Evolutionary conservation across 1,140 invertebrate genomes (phyloP).

Genomic region (Neodiprion virginianus): DNA sequence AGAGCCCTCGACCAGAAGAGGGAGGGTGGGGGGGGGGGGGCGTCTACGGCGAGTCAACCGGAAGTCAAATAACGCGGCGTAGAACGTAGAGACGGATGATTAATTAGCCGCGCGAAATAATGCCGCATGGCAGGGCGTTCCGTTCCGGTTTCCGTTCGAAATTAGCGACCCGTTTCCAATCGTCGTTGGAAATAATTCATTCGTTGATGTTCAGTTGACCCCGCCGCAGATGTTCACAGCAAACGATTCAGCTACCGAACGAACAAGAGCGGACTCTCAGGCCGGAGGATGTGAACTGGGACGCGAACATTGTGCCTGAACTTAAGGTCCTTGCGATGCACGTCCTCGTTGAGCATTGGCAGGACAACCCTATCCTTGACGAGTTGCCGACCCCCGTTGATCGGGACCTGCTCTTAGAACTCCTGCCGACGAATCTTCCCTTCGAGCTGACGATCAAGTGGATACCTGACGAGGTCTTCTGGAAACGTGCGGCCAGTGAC

Average conservation of each 20-base stretch:
- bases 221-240: constrained; percentile 42
- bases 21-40: too few relatives aligned
- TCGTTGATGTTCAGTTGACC: neutral
- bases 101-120: too few relatives aligned
- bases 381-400: constrained; percentile 46
- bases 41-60: too few relatives aligned
- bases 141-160: too few relatives aligned
- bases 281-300: constrained; percentile 48
- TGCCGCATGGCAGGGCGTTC: too few relatives aligned
- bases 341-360: constrained; percentile 43
- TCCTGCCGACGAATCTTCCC: constrained; percentile 50
- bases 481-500: constrained; percentile 48
- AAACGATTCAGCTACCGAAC: constrained; percentile 33
- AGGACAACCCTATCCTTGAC: constrained; percentile 45
- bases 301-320: constrained; percentile 39
- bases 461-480: constrained; percentile 51
- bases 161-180: too few relatives aligned
- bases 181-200: too few relatives aligned
- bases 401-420: constrained; percentile 48
- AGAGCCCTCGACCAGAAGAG: neutral
- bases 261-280: constrained; percentile 41
- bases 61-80: too few relatives aligned
- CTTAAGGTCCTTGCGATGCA: constrained; percentile 44
- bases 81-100: too few relatives aligned
- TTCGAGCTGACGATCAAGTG: constrained; percentile 45